A percentile compares a stretch with the other conserved stretches of the same genome.
phyloP scores from a whole-genome alignment of 2,888 invertebrate species.

The Philopedon plagiatum region DNA sequence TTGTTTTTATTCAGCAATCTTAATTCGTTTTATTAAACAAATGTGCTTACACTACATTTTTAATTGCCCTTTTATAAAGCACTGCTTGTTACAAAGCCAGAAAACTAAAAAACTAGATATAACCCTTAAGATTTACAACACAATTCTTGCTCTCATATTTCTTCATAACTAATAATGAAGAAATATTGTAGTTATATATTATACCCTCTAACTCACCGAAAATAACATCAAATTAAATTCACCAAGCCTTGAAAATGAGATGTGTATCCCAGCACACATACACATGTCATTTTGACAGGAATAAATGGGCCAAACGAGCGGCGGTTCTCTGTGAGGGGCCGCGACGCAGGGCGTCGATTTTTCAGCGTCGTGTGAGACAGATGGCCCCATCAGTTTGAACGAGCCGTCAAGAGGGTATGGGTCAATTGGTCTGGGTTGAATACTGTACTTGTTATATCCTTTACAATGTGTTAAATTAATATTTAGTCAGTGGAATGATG shows the following conservation, averaged over 20 bases:
- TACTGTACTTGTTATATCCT: too few relatives aligned
- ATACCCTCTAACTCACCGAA: conserved; percentile 4
- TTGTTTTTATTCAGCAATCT: too few relatives aligned
- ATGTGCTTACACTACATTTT: too few relatives aligned
- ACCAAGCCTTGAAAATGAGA: conserved; percentile 49
- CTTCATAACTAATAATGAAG: not conserved
- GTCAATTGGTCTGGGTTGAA: conserved; percentile 20
- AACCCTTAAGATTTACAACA: too few relatives aligned
- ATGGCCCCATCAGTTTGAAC: conserved; percentile 67
- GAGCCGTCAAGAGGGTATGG: conserved; percentile 36
- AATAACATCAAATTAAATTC: conserved; percentile 15
- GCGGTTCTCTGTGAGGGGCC: conserved; percentile 38
- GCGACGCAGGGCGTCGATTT: conserved; percentile 66
- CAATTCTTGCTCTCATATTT: not conserved
- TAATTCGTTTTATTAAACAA: too few relatives aligned
- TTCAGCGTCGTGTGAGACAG: conserved; percentile 67
- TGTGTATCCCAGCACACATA: conserved; percentile 68
- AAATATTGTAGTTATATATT: not conserved
- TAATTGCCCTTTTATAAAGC: too few relatives aligned
- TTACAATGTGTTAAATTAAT: too few relatives aligned
- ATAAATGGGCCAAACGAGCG: conserved; percentile 67
- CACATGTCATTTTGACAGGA: conserved; percentile 67
- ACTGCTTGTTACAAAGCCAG: too few relatives aligned
- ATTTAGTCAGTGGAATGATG: too few relatives aligned
- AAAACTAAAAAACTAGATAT: too few relatives aligned